Percentiles rank a stretch among this genome's conserved stretches.
phyloP scores from a whole-genome alignment of 92 coral and sea anemone genomes.

The Umimayanthus chanpuru region DNA sequence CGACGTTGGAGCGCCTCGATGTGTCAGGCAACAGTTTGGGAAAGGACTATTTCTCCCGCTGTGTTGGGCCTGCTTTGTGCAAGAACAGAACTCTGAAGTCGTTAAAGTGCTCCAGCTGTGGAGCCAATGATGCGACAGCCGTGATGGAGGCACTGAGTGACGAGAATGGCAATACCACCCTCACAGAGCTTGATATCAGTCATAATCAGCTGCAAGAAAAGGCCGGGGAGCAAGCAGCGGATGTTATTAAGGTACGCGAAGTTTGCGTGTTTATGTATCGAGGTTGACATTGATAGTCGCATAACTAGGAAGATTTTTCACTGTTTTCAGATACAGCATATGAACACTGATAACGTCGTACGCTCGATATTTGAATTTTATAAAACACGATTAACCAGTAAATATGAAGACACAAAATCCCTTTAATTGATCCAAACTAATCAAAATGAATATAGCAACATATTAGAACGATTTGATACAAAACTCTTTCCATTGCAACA shows the following conservation, averaged over 20 bases:
- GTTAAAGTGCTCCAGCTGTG: constrained; percentile 70
- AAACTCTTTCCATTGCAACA: too few species aligned
- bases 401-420: too few species aligned
- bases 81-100: constrained; percentile 50
- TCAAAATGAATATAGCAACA: too few species aligned
- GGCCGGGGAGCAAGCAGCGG: constrained; percentile 46
- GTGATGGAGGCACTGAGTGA: constrained; percentile 56
- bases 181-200: constrained; percentile 61
- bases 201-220: constrained; percentile 66
- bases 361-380: too few species aligned
- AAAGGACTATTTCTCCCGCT: constrained; percentile 76
- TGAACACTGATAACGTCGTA: too few species aligned
- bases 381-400: too few species aligned
- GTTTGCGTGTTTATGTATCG: neutral
- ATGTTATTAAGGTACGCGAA: constrained; percentile 52
- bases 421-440: too few species aligned
- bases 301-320: too few species aligned
- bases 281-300: too few species aligned
- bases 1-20: constrained; percentile 60
- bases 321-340: too few species aligned
- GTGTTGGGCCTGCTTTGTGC: constrained; percentile 72
- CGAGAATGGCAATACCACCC: constrained; percentile 29
- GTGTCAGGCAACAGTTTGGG: constrained; percentile 75
- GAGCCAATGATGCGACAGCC: constrained; percentile 64
- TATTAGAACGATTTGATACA: too few species aligned